Conservation (phyloP, 1,140 invertebrate species). For the Calephelis virginiensis region DNA sequence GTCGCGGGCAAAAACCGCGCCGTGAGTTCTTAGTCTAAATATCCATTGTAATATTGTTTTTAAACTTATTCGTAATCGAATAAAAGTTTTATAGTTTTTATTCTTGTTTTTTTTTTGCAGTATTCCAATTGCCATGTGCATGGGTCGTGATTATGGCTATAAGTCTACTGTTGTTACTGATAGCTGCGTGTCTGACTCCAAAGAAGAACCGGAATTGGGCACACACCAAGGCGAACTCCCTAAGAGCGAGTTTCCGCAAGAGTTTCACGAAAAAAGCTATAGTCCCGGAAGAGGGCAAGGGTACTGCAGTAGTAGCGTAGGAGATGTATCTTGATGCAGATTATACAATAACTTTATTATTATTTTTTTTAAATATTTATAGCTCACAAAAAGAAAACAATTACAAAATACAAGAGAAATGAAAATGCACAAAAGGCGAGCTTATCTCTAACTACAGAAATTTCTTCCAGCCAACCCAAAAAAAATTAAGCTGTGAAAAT, state of each 20-base stretch:
- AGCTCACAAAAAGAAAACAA: too few relatives aligned
- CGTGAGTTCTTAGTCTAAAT: too few relatives aligned
- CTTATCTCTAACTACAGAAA: too few relatives aligned
- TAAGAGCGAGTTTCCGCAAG: not conserved
- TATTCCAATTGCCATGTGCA: not conserved
- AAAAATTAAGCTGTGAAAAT: too few relatives aligned
- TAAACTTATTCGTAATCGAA: too few relatives aligned
- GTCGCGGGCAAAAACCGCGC: too few relatives aligned
- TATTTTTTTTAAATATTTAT: too few relatives aligned
- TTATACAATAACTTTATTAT: not conserved
- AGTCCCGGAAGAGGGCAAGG: not conserved
- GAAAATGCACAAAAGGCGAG: too few relatives aligned
- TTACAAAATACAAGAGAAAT: too few relatives aligned
- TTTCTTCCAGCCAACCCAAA: too few relatives aligned
- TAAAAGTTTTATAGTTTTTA: not conserved
- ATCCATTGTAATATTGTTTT: too few relatives aligned
- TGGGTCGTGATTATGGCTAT: constrained; percentile 1
- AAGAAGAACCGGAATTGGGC: constrained; percentile 1
- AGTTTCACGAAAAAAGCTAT: not conserved
- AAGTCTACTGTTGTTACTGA: not conserved
- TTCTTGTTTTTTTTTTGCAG: not conserved
- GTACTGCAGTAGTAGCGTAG: not conserved
- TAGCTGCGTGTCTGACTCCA: not conserved
- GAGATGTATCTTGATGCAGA: not conserved
- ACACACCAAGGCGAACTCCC: not conserved